Conservation (phyloP, 92 coral and sea anemone genomes). For the Siderastrea siderea region DNA sequence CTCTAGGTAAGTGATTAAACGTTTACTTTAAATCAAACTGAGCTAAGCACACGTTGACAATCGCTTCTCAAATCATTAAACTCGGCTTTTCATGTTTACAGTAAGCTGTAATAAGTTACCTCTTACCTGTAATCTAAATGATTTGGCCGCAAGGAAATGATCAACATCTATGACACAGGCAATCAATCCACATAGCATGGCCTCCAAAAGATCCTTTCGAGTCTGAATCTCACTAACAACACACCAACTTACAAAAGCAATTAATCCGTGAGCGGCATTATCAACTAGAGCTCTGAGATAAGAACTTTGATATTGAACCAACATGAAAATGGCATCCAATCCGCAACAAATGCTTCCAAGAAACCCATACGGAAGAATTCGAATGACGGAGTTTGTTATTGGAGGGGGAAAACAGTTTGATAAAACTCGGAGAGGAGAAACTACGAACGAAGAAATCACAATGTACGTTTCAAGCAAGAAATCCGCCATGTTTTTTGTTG, state of each 20-base stretch:
- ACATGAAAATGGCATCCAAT: background rate
- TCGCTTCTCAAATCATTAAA: too few species aligned
- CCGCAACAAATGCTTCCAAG: slow-evolving; percentile 30
- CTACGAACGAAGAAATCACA: background rate
- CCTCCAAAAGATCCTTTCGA: slow-evolving; percentile 55
- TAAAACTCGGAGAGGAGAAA: background rate
- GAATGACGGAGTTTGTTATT: background rate
- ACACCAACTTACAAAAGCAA: slow-evolving; percentile 85
- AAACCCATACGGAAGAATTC: slow-evolving; percentile 9
- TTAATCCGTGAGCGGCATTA: slow-evolving; percentile 80
- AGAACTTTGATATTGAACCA: background rate
- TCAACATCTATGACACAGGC: slow-evolving; percentile 91
- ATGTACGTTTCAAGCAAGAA: background rate
- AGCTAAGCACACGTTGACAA: too few species aligned
- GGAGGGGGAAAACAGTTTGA: background rate
- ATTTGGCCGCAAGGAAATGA: slow-evolving; percentile 90
- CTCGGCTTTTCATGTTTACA: too few species aligned
- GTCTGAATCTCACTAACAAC: slow-evolving; percentile 72
- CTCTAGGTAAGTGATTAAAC: too few species aligned
- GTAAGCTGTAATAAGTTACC: too few species aligned
- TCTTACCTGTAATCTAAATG: slow-evolving; percentile 79
- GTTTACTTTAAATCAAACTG: too few species aligned
- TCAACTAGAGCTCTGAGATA: slow-evolving; percentile 73
- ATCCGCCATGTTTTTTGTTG: slow-evolving; percentile 29
- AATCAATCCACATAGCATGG: slow-evolving; percentile 71